Conservation (phyloP, 2,797 vertebrate species). For the Hapalemur alaotrensis region DNA sequence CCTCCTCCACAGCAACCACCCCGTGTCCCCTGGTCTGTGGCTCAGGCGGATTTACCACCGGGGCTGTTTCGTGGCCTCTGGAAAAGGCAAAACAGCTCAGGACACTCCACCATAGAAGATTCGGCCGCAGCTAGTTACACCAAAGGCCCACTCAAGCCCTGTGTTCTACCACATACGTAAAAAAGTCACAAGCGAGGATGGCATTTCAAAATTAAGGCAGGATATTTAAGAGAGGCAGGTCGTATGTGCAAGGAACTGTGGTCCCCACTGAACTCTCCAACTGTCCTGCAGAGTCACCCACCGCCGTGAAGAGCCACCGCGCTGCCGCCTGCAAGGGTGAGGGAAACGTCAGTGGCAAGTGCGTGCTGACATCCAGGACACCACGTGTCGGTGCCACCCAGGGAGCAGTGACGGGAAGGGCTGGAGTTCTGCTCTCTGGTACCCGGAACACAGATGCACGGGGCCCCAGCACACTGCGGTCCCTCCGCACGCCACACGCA, state of each 20-base stretch:
- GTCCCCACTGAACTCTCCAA: not conserved
- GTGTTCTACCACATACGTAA: not conserved
- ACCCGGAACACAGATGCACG: accelerated
- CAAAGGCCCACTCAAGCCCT: not conserved
- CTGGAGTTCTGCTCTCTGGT: too few relatives aligned
- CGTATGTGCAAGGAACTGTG: accelerated
- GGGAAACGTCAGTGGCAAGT: accelerated
- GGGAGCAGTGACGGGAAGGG: not conserved
- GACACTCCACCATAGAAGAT: not conserved
- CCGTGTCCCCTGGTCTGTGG: accelerated
- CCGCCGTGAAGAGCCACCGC: accelerated
- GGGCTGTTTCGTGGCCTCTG: not conserved
- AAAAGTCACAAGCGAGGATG: not conserved
- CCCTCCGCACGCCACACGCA: too few relatives aligned
- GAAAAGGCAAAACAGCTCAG: not conserved
- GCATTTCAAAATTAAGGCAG: not conserved
- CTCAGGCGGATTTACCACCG: not conserved
- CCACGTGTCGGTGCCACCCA: too few relatives aligned
- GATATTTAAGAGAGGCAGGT: not conserved
- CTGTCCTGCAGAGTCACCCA: not conserved
- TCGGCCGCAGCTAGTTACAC: not conserved
- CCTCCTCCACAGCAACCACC: not conserved
- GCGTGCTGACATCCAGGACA: not conserved
- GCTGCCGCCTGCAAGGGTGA: not conserved
- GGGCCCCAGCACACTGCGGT: not conserved